phyloP scores from a whole-genome alignment of 2,113 vertebrate species.

The Notarius lentiginosus region DNA sequence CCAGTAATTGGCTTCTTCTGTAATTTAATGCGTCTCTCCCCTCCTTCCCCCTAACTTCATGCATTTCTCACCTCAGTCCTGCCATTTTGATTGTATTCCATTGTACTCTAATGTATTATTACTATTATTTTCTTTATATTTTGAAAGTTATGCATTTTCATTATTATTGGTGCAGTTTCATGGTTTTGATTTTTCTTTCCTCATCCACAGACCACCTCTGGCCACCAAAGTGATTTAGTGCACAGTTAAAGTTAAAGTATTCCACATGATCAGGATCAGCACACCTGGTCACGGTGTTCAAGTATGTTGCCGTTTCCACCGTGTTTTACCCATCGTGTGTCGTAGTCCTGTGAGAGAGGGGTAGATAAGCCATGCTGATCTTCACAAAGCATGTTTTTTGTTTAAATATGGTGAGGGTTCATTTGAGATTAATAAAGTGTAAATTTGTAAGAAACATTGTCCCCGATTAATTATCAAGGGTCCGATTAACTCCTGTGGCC shows the following conservation, averaged over 20 bases:
- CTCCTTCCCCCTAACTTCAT: conserved; percentile 14
- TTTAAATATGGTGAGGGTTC: conserved; percentile 36
- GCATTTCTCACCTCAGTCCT: conserved; percentile 49
- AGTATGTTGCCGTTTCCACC: background rate
- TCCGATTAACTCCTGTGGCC: conserved; percentile 5
- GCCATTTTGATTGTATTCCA: conserved; percentile 58
- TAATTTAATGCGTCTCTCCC: background rate
- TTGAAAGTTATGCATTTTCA: conserved; percentile 39
- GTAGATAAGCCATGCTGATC: conserved; percentile 14
- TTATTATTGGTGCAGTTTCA: conserved; percentile 46
- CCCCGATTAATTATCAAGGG: conserved; percentile 5
- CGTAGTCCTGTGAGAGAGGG: background rate
- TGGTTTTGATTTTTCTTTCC: conserved; percentile 46
- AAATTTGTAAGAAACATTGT: conserved; percentile 33
- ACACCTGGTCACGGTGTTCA: background rate
- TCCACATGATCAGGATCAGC: conserved; percentile 2
- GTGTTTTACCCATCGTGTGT: background rate
- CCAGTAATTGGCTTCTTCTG: background rate
- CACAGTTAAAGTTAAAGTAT: background rate
- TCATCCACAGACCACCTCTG: conserved; percentile 1
- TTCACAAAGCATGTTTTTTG: conserved; percentile 39
- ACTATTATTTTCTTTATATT: conserved; percentile 49
- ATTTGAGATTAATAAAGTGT: conserved; percentile 51
- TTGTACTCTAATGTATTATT: conserved; percentile 51
- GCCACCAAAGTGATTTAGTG: conserved; percentile 12